Evolutionary conservation across 2,797 vertebrate genomes (phyloP), one percentile per base, ranked within the genome.

Genomic region (Emydoidea blandingii): DNA sequence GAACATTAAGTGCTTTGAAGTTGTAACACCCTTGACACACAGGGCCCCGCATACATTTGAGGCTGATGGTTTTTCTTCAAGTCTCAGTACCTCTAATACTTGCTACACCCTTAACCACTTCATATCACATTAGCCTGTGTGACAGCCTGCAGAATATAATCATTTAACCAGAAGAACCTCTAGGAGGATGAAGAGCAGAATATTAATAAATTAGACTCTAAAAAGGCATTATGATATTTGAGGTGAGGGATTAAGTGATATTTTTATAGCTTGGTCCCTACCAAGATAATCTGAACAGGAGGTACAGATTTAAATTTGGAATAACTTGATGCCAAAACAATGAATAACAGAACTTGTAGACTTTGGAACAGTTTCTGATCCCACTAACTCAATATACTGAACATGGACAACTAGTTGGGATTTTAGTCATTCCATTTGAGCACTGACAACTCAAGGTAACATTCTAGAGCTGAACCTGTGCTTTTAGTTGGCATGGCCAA

Each of bases 191-290:
- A 96, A 90, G 0, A 90, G 44, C n/a, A 88, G 37, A 86, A 74
- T 91, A 88, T 50, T 86, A 94, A 94, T 57, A 78, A 78, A 78
- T 78, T 29, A 86, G 57, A 83, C 47, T 10, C 29, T 91, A 50
- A 85, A 94, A 87, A 53, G 1, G 8, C 12, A 34, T n/a, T 72
- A 16, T 87, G 93, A 88, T 19, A 25, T 82, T 83, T 56, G 31
- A 89, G 31, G 41, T 81, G 68, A 92, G 19, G 3, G 92, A 90
- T 92, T 72, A 62, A 1, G 5, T 65, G 89, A 6, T 52, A 62
- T 85, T 82, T 44, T 29, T 83, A 2, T 47, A 89, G 59, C 14
- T 65, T 44, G 8, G 8, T 56, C 72, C 15, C 74, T 34, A 53
- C 25, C 74, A 86, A 21, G 8, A 47, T 90, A 74, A 81, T 81